phyloP scores from a whole-genome alignment of 2,888 invertebrate genomes.

The Malthinus flaveolus region DNA sequence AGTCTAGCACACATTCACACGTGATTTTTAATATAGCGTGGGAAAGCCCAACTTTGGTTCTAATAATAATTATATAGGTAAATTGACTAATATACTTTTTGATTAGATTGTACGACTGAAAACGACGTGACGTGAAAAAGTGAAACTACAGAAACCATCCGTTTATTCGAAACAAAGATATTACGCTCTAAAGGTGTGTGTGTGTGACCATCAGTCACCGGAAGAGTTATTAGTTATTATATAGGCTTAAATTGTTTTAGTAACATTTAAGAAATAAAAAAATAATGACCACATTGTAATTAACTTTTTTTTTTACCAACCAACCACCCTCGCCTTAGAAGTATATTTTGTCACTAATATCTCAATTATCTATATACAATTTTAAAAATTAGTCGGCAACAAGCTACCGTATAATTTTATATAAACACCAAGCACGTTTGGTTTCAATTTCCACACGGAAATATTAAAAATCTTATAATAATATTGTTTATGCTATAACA shows the following conservation, averaged over 20 bases:
- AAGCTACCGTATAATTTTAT: slow-evolving; percentile 18
- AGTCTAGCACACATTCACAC: too few species aligned
- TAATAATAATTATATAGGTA: too few species aligned
- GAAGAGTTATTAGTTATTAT: background rate
- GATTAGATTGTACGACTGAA: too few species aligned
- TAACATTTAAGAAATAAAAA: background rate
- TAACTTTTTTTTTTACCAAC: slow-evolving; percentile 1
- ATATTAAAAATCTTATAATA: slow-evolving; percentile 2
- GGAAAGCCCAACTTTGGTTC: too few species aligned
- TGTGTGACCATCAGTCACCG: background rate
- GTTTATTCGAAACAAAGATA: too few species aligned
- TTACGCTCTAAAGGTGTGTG: too few species aligned
- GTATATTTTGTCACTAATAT: slow-evolving; percentile 7
- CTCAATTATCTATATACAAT: slow-evolving; percentile 13
- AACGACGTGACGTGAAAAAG: too few species aligned
- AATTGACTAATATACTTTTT: too few species aligned
- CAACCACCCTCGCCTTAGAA: slow-evolving; percentile 8
- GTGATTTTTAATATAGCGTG: too few species aligned
- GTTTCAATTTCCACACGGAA: slow-evolving; percentile 20
- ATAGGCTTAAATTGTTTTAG: slow-evolving; percentile 7
- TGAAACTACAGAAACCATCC: too few species aligned
- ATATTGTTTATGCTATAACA: background rate
- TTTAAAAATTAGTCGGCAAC: slow-evolving; percentile 13
- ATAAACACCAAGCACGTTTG: slow-evolving; percentile 3
- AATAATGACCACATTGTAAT: slow-evolving; percentile 7